A percentile compares a stretch with the other conserved stretches of the same genome.
Conservation (phyloP, 2,797 vertebrate genomes). For the Lindbergichthys nudifrons region DNA sequence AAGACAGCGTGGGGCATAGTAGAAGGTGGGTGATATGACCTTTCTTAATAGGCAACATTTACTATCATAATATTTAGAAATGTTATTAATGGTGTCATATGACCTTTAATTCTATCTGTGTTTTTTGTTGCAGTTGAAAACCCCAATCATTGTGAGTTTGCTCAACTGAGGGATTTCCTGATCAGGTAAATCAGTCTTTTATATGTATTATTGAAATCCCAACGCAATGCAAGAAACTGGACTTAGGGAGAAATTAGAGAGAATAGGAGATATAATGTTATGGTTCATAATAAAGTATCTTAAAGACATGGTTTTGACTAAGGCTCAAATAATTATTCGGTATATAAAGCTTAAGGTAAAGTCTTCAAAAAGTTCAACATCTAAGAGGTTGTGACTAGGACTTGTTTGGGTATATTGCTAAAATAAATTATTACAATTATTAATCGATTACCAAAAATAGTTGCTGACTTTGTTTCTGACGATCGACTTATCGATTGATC, state of each 20-base stretch:
- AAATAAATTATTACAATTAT: background rate
- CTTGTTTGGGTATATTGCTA: background rate
- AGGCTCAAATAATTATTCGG: background rate
- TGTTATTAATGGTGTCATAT: background rate
- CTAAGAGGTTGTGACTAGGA: background rate
- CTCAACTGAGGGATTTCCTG: constrained; percentile 95
- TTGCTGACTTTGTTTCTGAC: background rate
- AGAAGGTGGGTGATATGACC: constrained; percentile 87
- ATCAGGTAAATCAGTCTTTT: constrained; percentile 89
- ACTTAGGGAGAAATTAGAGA: background rate
- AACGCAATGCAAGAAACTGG: background rate
- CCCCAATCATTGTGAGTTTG: constrained; percentile 96
- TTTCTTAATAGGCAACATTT: constrained; percentile 4
- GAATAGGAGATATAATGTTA: background rate
- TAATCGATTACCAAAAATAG: background rate
- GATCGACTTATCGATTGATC: background rate
- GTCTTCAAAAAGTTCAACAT: background rate
- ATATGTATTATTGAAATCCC: background rate
- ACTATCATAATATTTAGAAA: background rate
- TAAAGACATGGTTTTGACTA: background rate
- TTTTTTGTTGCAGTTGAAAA: constrained; percentile 91
- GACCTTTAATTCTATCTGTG: constrained; percentile 13
- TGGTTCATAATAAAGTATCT: background rate
- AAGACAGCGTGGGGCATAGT: constrained; percentile 98
- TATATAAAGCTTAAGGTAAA: background rate